Base-by-base conservation (phyloP, 2,113 vertebrate genomes). In the Onychostoma macrolepis region DNA sequence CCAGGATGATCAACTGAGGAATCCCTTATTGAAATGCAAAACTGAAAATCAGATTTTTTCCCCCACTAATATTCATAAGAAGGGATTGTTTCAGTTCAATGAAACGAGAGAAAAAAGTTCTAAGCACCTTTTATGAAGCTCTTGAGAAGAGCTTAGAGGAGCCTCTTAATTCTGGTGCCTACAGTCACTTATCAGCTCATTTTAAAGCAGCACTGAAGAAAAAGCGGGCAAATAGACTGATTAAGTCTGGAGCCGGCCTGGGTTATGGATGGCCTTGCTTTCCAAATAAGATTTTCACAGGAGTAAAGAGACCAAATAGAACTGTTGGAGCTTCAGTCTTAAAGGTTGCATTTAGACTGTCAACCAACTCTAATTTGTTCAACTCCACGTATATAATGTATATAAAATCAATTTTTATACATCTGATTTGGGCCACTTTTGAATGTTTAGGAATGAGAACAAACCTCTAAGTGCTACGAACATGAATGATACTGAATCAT, bases 131-230 rank as follows among this genome's bases (percentile, higher is more conserved):
- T 84, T 58, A 53, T 58, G 43, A 84, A 71, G 33, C 61, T 77
- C 81, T 84, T 58, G 45, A 56, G 72, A 78, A 82, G 67, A 56
- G 81, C 58, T 84, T 84, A 72, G 28, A 63, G 67, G 67, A 58
- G 84, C 15, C 63, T 79, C 63, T 80, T 85, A 85, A 88, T 79
- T 80, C 76, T 71, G 78, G 65, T 38, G 76, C 79, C 43, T 33
- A 69, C 24, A 17, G 41, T 84, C 61, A 30, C 67, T 87, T 84
- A 84, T 84, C 86, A 79, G 74, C 72, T 56, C 43, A 30, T 78
- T 48, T 58, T 82, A 63, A 71, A 69, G 72, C 72, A 33, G 81
- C 6, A 36, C 33, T 28, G n/a, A 56, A 43, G 76, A 69, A 85
- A 41, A 58, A 67, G 48, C 21, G 45, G 19, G 36, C 79, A 82